Conservation (phyloP, 2,113 vertebrate species). For the Toxotes jaculatrix region DNA sequence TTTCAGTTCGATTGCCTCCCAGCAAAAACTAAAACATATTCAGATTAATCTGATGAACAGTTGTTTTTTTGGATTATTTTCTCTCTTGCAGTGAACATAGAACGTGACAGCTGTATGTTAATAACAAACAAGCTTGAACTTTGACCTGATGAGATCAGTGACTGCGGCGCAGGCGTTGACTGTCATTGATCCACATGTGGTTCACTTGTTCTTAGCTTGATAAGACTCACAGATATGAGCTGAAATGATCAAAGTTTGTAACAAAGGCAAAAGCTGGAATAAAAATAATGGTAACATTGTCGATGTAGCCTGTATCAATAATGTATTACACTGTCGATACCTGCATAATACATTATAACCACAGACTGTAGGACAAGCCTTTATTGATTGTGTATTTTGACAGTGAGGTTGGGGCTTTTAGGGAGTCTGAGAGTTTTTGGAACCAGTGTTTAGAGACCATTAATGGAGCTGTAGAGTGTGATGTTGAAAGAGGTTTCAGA, state of each 20-base stretch:
- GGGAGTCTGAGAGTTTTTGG: background rate
- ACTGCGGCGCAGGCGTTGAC: background rate
- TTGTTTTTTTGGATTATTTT: background rate
- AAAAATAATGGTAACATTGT: background rate
- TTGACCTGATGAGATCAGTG: slow-evolving; percentile 39
- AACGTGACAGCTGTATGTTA: background rate
- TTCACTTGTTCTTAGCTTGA: background rate
- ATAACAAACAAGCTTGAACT: slow-evolving; percentile 39
- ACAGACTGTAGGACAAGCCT: background rate
- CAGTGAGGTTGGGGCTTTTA: background rate
- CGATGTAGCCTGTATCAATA: background rate
- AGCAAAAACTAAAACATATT: background rate
- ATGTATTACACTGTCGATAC: background rate
- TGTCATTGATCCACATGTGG: background rate
- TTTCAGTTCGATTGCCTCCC: background rate
- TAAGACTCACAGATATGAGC: background rate
- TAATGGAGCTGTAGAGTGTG: background rate
- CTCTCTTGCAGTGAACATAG: background rate
- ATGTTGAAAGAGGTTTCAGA: background rate
- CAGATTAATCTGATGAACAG: too few relatives aligned
- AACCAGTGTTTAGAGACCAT: background rate
- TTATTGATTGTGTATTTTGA: background rate
- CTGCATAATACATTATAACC: background rate
- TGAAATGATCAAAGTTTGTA: background rate
- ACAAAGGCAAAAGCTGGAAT: background rate